Percentiles rank a stretch among this genome's conserved stretches.
Conservation (phyloP, 2,113 vertebrate genomes). For the Tapirus terrestris region DNA sequence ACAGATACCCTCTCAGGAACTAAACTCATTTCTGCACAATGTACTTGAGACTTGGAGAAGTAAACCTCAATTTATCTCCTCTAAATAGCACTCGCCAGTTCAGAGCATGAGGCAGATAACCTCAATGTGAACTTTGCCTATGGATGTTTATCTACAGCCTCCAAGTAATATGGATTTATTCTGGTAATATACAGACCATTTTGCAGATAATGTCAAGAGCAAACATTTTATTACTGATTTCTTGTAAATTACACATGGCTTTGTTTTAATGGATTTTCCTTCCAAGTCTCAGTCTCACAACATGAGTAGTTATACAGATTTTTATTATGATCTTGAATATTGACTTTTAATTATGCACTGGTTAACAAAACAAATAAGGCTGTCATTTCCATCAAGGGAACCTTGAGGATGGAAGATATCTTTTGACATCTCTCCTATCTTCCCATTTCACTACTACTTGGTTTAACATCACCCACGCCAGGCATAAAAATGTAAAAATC, state of each 20-base stretch:
- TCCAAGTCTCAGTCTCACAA: constrained; percentile 71
- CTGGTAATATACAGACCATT: constrained; percentile 78
- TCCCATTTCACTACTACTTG: not conserved
- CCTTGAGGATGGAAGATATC: constrained; percentile 47
- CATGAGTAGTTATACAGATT: constrained; percentile 76
- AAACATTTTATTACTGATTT: constrained; percentile 84
- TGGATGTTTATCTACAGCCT: constrained; percentile 83
- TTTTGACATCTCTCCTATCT: constrained; percentile 56
- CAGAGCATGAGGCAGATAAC: constrained; percentile 83
- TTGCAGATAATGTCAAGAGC: constrained; percentile 82
- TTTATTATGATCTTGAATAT: constrained; percentile 80
- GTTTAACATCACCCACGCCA: constrained; percentile 67
- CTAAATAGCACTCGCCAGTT: constrained; percentile 80
- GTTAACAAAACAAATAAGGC: constrained; percentile 85
- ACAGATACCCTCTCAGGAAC: constrained; percentile 89
- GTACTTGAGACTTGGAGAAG: constrained; percentile 85
- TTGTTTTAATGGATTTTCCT: constrained; percentile 77
- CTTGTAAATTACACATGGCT: constrained; percentile 79
- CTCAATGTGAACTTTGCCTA: constrained; percentile 88
- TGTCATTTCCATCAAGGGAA: constrained; percentile 76
- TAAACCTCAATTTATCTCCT: constrained; percentile 87
- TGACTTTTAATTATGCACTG: constrained; percentile 88
- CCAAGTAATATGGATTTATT: constrained; percentile 83
- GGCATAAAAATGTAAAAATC: constrained; percentile 76
- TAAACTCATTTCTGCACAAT: constrained; percentile 89